A percentile compares a stretch with the other conserved stretches of the same genome.
These are phyloP conservation scores for Platerodrilus igneus DNA, from an alignment of 2,888 invertebrate genomes.

Conservation along the genomic window DNA sequence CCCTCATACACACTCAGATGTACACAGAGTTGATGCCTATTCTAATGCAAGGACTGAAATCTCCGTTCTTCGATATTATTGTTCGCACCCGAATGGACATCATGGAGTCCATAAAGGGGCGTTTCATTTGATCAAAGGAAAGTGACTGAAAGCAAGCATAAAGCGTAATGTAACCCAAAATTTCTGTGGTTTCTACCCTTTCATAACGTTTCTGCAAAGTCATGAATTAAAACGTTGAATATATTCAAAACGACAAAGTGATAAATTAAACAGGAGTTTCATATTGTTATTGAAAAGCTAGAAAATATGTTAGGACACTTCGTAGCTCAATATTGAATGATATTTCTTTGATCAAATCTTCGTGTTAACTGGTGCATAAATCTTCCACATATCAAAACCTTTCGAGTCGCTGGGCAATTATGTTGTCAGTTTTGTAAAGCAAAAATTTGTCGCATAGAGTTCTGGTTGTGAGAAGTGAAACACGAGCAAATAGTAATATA, in stretches of 20 bases:
- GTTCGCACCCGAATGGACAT: constrained; percentile 31
- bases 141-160: constrained; percentile 23
- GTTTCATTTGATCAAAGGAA: constrained; percentile 33
- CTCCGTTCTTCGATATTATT: constrained; percentile 25
- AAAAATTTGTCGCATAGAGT: constrained; percentile 27
- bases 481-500: too few relatives aligned
- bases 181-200: too few relatives aligned
- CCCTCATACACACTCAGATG: too few relatives aligned
- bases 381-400: constrained; percentile 35
- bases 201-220: constrained; percentile 4
- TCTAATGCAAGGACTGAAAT: constrained; percentile 12
- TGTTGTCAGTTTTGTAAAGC: constrained; percentile 29
- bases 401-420: constrained; percentile 35
- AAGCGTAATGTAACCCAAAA: constrained; percentile 5
- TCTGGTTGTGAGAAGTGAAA: too few relatives aligned
- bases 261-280: too few relatives aligned
- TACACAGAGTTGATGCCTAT: too few relatives aligned
- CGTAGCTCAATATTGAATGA: constrained; percentile 21
- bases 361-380: constrained; percentile 33
- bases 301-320: constrained; percentile 12
- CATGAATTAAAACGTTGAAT: neutral
- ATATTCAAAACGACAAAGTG: neutral
- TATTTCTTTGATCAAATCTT: constrained; percentile 23
- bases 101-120: constrained; percentile 26
- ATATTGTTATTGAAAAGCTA: too few relatives aligned